Evolutionary conservation across 2,888 invertebrate species (phyloP), one percentile per base, ranked within the genome.

Genomic region (Neria commutata): DNA sequence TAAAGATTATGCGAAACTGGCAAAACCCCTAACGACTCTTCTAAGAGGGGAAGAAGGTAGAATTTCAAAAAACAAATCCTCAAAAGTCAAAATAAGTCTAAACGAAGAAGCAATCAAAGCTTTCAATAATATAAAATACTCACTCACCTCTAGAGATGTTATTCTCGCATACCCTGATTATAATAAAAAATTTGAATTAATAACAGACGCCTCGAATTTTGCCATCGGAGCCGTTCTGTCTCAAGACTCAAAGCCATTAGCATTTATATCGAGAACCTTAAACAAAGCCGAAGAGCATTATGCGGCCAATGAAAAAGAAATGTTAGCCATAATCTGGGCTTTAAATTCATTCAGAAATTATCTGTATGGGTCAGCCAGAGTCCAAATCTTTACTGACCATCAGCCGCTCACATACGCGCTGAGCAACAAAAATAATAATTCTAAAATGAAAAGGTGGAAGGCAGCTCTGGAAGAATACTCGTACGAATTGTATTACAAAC

Each of bases 401-500:
- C 60, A 60, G 34, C 33, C 52, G 23, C 53, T 54, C 4, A 45
- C 45, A 2, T 53, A 45, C 26, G 53, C 45, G 1, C 45, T 45
- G 5, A 45, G 53, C 45, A 53, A 42, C 11, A 26, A 14, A 53
- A 45, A 61, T 33, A 52, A 8, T 2, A 58, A 55, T 16, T 40
- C 34, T 10, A 59, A 64, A 24, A 57, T 56, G 53, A 61, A 62
- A 40, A 33, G 58, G 17, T 61, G 56, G 60, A 57, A 60, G 19
- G 45, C 50, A 4, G 25, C 55, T n/a, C 34, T 65, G 5, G 61
- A 62, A 14, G 57, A 60, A 24, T 63, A 61, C 23, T 52, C 54
- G 21, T 19, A 55, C 16, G 50, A 61, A 48, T 21, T 82, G 1
- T 62, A 69, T 17, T 82, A 83, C 58, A 67, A 72, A 2, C 78